Conservation (phyloP, 2,797 vertebrate species). For the Rhinatrema bivittatum region DNA sequence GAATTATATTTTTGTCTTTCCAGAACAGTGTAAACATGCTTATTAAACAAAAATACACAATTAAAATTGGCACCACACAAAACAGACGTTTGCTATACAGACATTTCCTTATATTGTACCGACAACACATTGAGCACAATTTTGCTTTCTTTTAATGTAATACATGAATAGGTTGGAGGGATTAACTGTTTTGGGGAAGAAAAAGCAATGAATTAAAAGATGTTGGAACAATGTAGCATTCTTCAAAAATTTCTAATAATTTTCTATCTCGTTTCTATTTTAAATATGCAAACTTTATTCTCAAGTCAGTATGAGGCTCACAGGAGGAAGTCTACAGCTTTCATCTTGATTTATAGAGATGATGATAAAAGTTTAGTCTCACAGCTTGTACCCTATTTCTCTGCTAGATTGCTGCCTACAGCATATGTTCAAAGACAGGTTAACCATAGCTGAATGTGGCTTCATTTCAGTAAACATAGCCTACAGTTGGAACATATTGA, state of each 20-base stretch:
- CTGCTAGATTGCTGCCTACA: slow-evolving; percentile 52
- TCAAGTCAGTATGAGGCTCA: slow-evolving; percentile 48
- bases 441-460: slow-evolving; percentile 47
- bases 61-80: too few species aligned
- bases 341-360: slow-evolving; percentile 68
- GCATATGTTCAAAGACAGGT: slow-evolving; percentile 64
- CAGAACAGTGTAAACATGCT: too few species aligned
- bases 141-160: too few species aligned
- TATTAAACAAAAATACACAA: too few species aligned
- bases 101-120: too few species aligned
- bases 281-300: slow-evolving; percentile 54
- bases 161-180: too few species aligned
- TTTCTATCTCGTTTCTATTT: slow-evolving; percentile 35
- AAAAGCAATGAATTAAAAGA: too few species aligned
- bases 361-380: slow-evolving; percentile 67
- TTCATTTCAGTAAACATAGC: slow-evolving; percentile 58
- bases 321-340: slow-evolving; percentile 61
- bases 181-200: too few species aligned
- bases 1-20: too few species aligned
- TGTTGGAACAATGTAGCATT: too few species aligned
- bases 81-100: too few species aligned
- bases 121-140: too few species aligned
- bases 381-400: slow-evolving; percentile 57
- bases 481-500: slow-evolving; percentile 46
- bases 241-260: slow-evolving; percentile 20